Evolutionary conservation across 1,140 invertebrate genomes (phyloP), one percentile per base, ranked within the genome.

Genomic region (Cylas formicarius): DNA sequence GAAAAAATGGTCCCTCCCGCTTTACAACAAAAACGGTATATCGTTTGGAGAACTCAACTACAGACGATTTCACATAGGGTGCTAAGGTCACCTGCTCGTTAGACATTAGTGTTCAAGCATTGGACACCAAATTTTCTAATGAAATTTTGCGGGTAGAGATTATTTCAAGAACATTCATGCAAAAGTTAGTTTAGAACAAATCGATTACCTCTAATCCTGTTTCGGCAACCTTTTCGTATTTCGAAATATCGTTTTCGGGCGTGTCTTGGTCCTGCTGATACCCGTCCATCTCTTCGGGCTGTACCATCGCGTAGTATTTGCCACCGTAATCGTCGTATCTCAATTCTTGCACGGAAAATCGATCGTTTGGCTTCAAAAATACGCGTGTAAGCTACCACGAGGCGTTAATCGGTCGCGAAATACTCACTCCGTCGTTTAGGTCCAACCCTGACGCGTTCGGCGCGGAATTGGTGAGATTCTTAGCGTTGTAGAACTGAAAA

Each of bases 401-500:
- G n/a, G n/a, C n/a, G n/a, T n/a, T n/a, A n/a, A n/a, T n/a, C n/a
- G n/a, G n/a, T n/a, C n/a, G n/a, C n/a, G n/a, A n/a, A n/a, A n/a
- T n/a, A 42, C 10, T 35, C 34, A 9, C 18, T 34, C 39, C 40
- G 31, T 56, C 51, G 44, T 51, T 39, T 24, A 51, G 42, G 18
- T 55, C 55, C 11, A 47, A 36, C n/a, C 51, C 22, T 20, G 53
- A 49, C 10, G 42, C 26, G 41, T 57, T 57, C 10, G 51, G 52
- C 8, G 50, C 55, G 2, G 61, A 58, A 40, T 69, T 67, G 16
- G 74, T 72, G 65, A 82, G 75, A 54, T 82, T 76, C 65, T 87
- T 87, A 18, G 82, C 80, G 58, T 86, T 85, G 42, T 77, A 78
- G 56, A 81, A 87, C 13, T 73, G 64, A 61, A 77, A 86, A 50